Evolutionary conservation across 2,113 vertebrate species (phyloP).

Genomic region (Mystacornis crossleyi): DNA sequence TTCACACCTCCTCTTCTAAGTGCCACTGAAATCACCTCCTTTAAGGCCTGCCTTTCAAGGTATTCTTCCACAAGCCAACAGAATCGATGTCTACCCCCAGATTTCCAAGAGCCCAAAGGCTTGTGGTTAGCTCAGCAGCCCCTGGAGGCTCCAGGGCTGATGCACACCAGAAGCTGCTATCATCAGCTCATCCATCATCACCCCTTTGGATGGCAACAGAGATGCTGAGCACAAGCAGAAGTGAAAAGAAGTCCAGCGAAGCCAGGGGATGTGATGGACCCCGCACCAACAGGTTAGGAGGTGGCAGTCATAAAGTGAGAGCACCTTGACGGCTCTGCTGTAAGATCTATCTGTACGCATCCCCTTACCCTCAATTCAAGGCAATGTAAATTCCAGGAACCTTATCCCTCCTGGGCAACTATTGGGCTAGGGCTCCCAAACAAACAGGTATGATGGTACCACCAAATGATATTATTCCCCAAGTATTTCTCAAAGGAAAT

Average conservation of each 20-base stretch:
- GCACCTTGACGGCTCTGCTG: neutral
- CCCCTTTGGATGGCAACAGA: neutral
- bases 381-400: neutral
- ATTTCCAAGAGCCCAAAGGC: neutral
- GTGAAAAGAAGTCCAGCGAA: neutral
- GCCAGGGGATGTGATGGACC: rapidly evolving
- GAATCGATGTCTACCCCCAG: neutral
- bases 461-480: neutral
- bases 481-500: neutral
- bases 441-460: neutral
- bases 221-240: neutral
- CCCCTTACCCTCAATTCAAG: neutral
- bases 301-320: neutral
- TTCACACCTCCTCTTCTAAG: neutral
- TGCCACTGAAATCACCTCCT: neutral
- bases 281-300: neutral
- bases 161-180: neutral
- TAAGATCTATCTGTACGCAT: neutral
- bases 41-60: neutral
- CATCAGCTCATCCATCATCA: neutral
- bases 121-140: neutral
- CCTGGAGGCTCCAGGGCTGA: neutral
- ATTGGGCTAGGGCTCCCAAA: neutral
- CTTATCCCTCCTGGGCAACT: neutral
- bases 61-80: neutral